These are phyloP conservation scores for Otis tarda DNA, from an alignment of 2,113 vertebrate species.

Conservation along the genomic window DNA sequence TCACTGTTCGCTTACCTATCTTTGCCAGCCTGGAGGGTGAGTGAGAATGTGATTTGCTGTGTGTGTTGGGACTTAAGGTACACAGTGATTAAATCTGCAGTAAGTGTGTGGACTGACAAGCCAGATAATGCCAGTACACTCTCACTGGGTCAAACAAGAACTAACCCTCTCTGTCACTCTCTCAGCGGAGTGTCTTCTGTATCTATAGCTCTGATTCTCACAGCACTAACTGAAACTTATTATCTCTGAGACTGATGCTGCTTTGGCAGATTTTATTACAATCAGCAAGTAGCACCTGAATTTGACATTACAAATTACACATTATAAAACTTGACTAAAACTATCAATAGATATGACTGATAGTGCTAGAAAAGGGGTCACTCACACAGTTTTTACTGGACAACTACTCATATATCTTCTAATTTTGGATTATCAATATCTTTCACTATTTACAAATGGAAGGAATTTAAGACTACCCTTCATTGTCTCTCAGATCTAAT, in stretches of 20 bases:
- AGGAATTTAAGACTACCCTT: background rate
- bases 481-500: background rate
- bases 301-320: background rate
- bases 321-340: background rate
- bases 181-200: background rate
- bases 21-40: background rate
- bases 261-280: background rate
- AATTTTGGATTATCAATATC: background rate
- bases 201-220: background rate
- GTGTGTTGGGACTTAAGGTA: background rate
- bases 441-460: background rate
- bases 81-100: fast-evolving
- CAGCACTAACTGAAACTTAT: background rate
- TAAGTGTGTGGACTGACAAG: background rate
- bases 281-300: background rate
- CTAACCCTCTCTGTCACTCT: background rate
- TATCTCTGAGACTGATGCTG: fast-evolving
- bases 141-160: fast-evolving
- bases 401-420: background rate
- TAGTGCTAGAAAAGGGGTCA: background rate
- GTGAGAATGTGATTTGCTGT: background rate
- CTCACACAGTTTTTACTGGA: background rate
- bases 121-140: background rate
- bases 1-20: background rate
- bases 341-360: background rate